Percentiles rank a stretch among this genome's conserved stretches.
Conservation (phyloP, 2,113 vertebrate species). For the Ptilorrhoa leucosticta region DNA sequence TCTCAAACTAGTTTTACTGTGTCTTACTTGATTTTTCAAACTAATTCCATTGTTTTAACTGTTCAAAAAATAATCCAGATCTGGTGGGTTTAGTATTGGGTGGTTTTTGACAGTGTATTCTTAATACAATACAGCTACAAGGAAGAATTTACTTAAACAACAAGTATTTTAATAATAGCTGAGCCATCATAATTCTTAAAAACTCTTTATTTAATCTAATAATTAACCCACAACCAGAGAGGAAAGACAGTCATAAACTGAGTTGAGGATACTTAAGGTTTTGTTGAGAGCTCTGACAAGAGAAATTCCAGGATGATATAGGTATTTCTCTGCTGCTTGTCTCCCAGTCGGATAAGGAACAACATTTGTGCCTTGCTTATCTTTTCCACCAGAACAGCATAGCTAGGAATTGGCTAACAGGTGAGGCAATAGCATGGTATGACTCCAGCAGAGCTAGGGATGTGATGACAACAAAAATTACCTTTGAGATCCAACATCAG, state of each 20-base stretch:
- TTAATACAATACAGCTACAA: background rate
- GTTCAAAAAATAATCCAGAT: background rate
- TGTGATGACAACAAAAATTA: background rate
- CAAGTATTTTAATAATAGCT: background rate
- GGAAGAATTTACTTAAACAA: background rate
- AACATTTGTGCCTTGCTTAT: background rate
- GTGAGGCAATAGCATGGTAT: background rate
- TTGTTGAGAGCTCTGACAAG: background rate
- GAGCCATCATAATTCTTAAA: background rate
- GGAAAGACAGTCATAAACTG: background rate
- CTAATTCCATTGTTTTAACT: background rate
- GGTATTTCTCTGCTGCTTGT: background rate
- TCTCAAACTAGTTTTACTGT: background rate
- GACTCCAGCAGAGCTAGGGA: background rate
- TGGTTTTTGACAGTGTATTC: rapidly evolving
- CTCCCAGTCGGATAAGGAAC: background rate
- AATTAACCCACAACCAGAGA: background rate
- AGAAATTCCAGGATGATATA: rapidly evolving
- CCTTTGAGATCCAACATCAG: background rate
- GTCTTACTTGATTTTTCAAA: background rate
- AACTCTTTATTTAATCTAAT: background rate
- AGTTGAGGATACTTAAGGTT: background rate
- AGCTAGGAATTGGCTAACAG: background rate
- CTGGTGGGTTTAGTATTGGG: background rate
- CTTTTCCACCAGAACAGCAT: background rate